Conservation (phyloP, 2,113 vertebrate species). For the Xiphophorus hellerii region DNA sequence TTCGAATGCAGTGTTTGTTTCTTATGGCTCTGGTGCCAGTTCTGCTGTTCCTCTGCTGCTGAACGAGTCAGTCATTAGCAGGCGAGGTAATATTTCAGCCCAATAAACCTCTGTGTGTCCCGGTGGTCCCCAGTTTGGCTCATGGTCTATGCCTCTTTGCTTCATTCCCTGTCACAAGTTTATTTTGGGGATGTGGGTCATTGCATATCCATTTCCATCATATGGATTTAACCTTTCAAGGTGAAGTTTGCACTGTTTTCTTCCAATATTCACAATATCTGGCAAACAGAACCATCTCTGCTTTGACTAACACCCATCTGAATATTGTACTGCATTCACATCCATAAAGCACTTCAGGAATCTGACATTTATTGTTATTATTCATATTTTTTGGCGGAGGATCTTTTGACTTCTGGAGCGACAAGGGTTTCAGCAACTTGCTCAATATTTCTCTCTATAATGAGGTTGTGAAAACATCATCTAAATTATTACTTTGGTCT, state of each 20-base stretch:
- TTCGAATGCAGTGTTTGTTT: slow-evolving; percentile 56
- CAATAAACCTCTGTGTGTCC: slow-evolving; percentile 84
- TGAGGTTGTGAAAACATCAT: slow-evolving; percentile 53
- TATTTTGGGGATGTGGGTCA: slow-evolving; percentile 71
- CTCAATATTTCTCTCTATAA: slow-evolving; percentile 62
- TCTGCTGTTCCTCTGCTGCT: slow-evolving; percentile 71
- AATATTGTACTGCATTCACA: slow-evolving; percentile 24
- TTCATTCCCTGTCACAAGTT: slow-evolving; percentile 51
- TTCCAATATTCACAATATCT: slow-evolving; percentile 48
- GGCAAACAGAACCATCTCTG: slow-evolving; percentile 28
- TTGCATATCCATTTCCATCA: slow-evolving; percentile 55
- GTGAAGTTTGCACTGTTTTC: slow-evolving; percentile 27
- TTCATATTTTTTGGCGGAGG: slow-evolving; percentile 33
- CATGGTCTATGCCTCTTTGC: slow-evolving; percentile 47
- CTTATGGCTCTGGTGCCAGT: slow-evolving; percentile 47
- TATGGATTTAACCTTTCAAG: slow-evolving; percentile 53
- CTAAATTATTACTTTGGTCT: slow-evolving; percentile 59
- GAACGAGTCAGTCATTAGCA: slow-evolving; percentile 85
- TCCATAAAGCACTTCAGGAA: slow-evolving; percentile 47
- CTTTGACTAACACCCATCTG: slow-evolving; percentile 38
- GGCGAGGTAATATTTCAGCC: slow-evolving; percentile 87
- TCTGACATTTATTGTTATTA: slow-evolving; percentile 44
- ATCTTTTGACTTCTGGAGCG: slow-evolving; percentile 43
- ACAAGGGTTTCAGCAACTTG: slow-evolving; percentile 69
- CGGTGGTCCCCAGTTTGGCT: slow-evolving; percentile 85